Conservation (phyloP, 2,888 invertebrate genomes). For the Tigriopus californicus region DNA sequence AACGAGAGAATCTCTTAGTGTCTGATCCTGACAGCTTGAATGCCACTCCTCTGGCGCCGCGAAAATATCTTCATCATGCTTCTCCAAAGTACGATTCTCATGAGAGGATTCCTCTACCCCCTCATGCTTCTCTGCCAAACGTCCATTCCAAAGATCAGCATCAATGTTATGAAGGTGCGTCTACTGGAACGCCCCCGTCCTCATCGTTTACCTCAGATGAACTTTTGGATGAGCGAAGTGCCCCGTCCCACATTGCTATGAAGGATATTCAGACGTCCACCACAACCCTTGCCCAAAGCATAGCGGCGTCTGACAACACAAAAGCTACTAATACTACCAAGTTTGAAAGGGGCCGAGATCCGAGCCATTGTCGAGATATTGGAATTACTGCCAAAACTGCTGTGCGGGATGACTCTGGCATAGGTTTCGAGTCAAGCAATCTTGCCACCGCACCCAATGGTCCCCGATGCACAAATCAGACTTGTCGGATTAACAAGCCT, state of each 20-base stretch:
- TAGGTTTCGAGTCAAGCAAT: no score
- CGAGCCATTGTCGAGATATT: no score
- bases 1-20: slow-evolving; percentile 4
- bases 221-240: no score
- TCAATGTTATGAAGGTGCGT: background rate
- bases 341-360: background rate
- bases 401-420: no score
- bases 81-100: background rate
- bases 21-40: background rate
- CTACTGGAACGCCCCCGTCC: background rate
- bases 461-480: background rate
- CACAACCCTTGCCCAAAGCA: background rate
- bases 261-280: slow-evolving; percentile 2
- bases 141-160: background rate
- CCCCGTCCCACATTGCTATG: background rate
- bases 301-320: background rate
- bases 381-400: no score
- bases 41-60: background rate
- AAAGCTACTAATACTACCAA: background rate
- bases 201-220: no score
- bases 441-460: no score
- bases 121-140: background rate
- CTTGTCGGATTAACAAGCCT: background rate
- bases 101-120: background rate
- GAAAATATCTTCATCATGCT: background rate